Base-by-base conservation (phyloP, 92 coral and sea anemone species). In the Actinernus sp. region DNA sequence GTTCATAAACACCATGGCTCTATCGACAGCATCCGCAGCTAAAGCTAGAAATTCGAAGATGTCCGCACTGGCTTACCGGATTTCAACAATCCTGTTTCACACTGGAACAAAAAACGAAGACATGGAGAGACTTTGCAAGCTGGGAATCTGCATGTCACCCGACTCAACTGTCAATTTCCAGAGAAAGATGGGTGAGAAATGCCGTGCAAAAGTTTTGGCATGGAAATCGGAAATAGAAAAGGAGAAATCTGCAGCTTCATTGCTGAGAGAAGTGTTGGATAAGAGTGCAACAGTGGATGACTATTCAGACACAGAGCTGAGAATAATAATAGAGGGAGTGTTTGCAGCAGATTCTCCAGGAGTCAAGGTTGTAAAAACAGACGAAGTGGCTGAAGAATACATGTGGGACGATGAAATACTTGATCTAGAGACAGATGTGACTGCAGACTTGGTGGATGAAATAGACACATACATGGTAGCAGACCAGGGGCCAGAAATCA, bases 131-230 rank as follows among this genome's bases (percentile, higher is more conserved):
- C 65, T 65, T 27, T 37, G 26, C 27, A 26, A 36, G 21, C 65
- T 71, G 24, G 72, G 78, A 21, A 40, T 71, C 25, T 71, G 78
- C 25, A 71, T 60, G 71, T 59, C 68, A 8, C 68, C 71, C 17
- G 23, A 58, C 6, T 25, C 55, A n/a, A 71, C 69, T 18, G 38
- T 58, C 4, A 29, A 45, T 5, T 24, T 58, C 13, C 73, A 71
- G 40, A 38, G 46, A 2, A 60, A 47, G 13, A 60, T 71, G 71
- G 79, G 73, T n/a, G 36, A 61, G 40, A 29, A 71, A 44, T 71
- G 63, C 27, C 53, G 58, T 12, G 79, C 49, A 0, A 60, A 60
- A 47, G 73, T 71, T 11, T 59, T 60, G 6, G 2, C 19, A 2
- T 71, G 71, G 57, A 61, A 71, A 31, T 24, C 18, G 27, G 32